Evolutionary conservation across 2,888 invertebrate species (phyloP), one percentile per base, ranked within the genome.

Genomic region (Melitaea athalia): DNA sequence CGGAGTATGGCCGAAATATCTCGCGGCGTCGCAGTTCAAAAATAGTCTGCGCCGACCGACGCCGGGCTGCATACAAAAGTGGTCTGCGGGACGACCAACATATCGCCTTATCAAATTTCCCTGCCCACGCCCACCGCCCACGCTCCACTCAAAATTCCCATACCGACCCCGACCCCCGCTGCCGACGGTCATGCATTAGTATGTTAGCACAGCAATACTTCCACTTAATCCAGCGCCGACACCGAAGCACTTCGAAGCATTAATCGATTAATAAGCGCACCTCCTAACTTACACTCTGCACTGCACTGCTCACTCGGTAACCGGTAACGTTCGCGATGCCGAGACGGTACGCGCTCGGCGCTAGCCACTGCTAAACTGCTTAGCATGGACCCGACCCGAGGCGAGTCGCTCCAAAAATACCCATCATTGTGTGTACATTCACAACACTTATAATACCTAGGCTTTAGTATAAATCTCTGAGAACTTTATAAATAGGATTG

Each of bases 51-150:
- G 79, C 77, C 74, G 75, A 76, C 81, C 80, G 81, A 80, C 77
- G 78, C 75, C 81, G 81, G 69, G 85, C 81, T 88, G 89, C 91
- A 91, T 92, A 92, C 92, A 92, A 91, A 92, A 90, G 89, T 87
- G 91, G 92, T 84, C 77, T 84, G 81, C 78, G 78, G 72, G 75
- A 76, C 82, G 79, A 77, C 84, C 76, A 75, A 76, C 82, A 83
- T 77, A 82, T 79, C 84, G 89, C 85, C 90, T 92, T 92, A 92
- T 92, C 92, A 91, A 92, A 92, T 92, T 92, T 92, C 92, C 81
- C 88, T 83, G 81, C 91, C 90, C 87, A 89, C 89, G 82, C 82
- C 79, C 82, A 76, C 57, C 79, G 76, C 79, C 78, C 86, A 86
- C 87, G 85, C 87, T 79, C 70, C 88, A 78, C 79, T 73, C 75